phyloP scores from a whole-genome alignment of 2,888 invertebrate species.

The Malthinus seriepunctatus region DNA sequence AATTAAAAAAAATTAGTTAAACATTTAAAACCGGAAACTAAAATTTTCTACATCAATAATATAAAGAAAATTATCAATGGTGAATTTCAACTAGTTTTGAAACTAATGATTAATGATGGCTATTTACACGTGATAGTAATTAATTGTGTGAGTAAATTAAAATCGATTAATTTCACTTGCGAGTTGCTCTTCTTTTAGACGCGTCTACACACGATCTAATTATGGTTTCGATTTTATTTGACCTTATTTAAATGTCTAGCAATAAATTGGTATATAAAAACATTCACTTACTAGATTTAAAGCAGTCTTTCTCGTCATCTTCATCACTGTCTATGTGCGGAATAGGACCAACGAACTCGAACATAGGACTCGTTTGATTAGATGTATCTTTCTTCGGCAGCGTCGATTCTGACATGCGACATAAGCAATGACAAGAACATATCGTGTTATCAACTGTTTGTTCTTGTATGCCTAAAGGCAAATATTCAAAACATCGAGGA shows the following conservation, averaged over 20 bases:
- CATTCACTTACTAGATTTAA: constrained; percentile 48
- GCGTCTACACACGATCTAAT: constrained; percentile 3
- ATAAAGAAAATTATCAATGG: too few species aligned
- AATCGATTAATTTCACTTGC: constrained; percentile 1
- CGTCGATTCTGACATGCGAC: constrained; percentile 43
- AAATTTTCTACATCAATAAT: constrained; percentile 7
- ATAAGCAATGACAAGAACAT: constrained; percentile 53
- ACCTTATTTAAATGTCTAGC: constrained; percentile 21
- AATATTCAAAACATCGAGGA: constrained; percentile 55
- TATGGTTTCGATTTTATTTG: constrained; percentile 27
- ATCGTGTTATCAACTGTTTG: constrained; percentile 38
- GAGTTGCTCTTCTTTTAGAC: constrained; percentile 1
- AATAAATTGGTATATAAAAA: not conserved
- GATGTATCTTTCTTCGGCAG: constrained; percentile 53
- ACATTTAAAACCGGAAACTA: constrained; percentile 37
- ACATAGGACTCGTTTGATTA: constrained; percentile 61
- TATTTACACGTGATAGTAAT: constrained; percentile 7
- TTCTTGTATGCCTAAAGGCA: constrained; percentile 50
- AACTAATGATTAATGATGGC: constrained; percentile 3
- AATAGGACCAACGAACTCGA: constrained; percentile 68
- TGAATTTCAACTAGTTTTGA: not conserved
- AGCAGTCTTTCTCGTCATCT: constrained; percentile 59
- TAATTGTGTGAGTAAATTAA: not conserved
- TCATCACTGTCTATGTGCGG: constrained; percentile 76
- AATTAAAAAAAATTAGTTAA: not conserved